A percentile compares a stretch with the other conserved stretches of the same genome.
Conservation (phyloP, 2,888 invertebrate genomes). For the Pocota personata region DNA sequence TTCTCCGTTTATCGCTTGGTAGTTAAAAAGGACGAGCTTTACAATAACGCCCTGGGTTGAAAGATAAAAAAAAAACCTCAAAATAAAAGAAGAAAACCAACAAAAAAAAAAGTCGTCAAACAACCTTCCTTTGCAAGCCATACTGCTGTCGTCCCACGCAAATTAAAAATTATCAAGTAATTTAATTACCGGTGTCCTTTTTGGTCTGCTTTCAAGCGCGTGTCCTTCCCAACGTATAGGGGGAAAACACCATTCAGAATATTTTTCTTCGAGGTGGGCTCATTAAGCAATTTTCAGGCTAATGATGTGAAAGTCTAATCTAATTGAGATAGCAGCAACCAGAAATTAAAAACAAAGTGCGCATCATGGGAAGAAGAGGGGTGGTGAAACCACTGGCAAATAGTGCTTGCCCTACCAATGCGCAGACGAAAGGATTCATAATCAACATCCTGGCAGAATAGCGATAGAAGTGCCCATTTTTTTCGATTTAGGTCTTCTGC, state of each 20-base stretch:
- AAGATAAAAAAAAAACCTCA: background rate
- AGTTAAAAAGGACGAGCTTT: background rate
- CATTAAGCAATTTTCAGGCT: slow-evolving; percentile 64
- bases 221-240: slow-evolving; percentile 7
- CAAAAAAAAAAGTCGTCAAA: background rate
- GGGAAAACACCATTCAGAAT: background rate
- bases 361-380: background rate
- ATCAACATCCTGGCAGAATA: slow-evolving; percentile 38
- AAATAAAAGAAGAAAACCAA: background rate
- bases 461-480: slow-evolving; percentile 12
- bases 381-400: background rate
- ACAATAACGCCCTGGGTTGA: background rate
- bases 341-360: slow-evolving; percentile 43
- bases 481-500: slow-evolving; percentile 26
- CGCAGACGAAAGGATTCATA: slow-evolving; percentile 45
- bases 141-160: slow-evolving; percentile 14
- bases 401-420: background rate
- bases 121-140: background rate
- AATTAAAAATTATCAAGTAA: slow-evolving; percentile 54
- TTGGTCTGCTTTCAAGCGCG: background rate
- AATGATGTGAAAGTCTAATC: slow-evolving; percentile 64
- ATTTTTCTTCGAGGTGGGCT: slow-evolving; percentile 39
- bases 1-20: background rate
- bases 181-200: slow-evolving; percentile 61
- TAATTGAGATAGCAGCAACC: slow-evolving; percentile 26